Evolutionary conservation across 2,888 invertebrate species (phyloP).

Genomic region (Platerodrilus igneus): DNA sequence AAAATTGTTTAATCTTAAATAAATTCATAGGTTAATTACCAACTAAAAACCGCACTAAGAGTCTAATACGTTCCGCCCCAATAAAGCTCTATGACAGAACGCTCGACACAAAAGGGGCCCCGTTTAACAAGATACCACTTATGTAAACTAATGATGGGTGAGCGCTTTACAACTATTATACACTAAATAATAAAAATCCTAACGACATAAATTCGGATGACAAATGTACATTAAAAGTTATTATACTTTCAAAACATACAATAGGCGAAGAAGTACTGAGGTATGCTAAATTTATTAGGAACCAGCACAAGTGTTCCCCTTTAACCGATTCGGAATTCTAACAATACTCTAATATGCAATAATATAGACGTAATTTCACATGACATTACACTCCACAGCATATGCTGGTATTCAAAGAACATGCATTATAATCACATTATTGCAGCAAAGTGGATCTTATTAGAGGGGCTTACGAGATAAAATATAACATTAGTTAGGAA

Average conservation of each 20-base stretch:
- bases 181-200: too few species aligned
- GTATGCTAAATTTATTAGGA: constrained; percentile 27
- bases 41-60: too few species aligned
- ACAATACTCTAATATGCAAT: constrained; percentile 31
- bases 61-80: too few species aligned
- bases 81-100: too few species aligned
- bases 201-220: constrained; percentile 22
- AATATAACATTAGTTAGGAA: constrained; percentile 21
- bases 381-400: constrained; percentile 31
- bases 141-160: too few species aligned
- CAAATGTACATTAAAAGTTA: constrained; percentile 25
- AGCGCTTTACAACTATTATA: too few species aligned
- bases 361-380: constrained; percentile 33
- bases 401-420: constrained; percentile 30
- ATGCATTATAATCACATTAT: constrained; percentile 33
- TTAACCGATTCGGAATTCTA: constrained; percentile 23
- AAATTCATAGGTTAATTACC: too few species aligned
- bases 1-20: too few species aligned
- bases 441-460: constrained; percentile 19
- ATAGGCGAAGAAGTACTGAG: constrained; percentile 24
- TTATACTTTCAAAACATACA: constrained; percentile 18
- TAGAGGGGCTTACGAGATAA: constrained; percentile 19
- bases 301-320: constrained; percentile 21
- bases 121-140: too few species aligned
- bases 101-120: too few species aligned